A percentile compares a stretch with the other conserved stretches of the same genome.
Evolutionary conservation across 2,797 vertebrate species (phyloP).

Genomic region (Darevskia nairensis): DNA sequence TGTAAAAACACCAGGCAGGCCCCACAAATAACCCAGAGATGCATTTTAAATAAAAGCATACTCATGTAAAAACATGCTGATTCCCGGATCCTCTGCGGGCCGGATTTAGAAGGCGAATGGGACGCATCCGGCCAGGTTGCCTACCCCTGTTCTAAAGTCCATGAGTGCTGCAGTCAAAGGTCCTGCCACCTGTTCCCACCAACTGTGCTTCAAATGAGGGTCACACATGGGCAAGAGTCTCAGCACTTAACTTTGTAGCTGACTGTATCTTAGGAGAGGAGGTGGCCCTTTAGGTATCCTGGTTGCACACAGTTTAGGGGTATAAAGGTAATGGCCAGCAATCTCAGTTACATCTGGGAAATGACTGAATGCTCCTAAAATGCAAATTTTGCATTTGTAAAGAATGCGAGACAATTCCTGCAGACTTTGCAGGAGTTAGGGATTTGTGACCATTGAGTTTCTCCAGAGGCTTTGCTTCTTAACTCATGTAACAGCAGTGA

Average conservation of each 20-base stretch:
- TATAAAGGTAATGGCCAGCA: neutral
- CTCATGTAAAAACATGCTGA: no score
- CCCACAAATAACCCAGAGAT: no score
- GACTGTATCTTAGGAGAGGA: neutral
- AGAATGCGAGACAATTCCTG: neutral
- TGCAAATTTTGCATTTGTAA: neutral
- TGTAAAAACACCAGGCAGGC: no score
- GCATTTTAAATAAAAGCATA: no score
- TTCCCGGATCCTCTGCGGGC: no score
- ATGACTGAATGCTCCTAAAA: neutral
- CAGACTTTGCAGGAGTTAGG: neutral
- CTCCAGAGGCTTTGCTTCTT: neutral
- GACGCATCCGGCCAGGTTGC: no score
- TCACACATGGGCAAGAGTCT: no score
- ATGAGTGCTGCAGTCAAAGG: neutral
- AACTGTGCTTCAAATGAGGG: neutral
- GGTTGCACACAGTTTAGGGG: neutral
- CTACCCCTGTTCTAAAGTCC: no score
- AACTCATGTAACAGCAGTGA: neutral
- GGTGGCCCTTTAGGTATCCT: neutral
- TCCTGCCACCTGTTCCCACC: neutral
- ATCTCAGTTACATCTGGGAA: neutral
- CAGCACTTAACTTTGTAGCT: no score
- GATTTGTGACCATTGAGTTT: neutral
- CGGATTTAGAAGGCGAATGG: no score